A percentile compares a stretch with the other conserved stretches of the same genome.
These are phyloP conservation scores for Netelia inedita DNA, from an alignment of 2,888 invertebrate genomes.

Conservation along the genomic window DNA sequence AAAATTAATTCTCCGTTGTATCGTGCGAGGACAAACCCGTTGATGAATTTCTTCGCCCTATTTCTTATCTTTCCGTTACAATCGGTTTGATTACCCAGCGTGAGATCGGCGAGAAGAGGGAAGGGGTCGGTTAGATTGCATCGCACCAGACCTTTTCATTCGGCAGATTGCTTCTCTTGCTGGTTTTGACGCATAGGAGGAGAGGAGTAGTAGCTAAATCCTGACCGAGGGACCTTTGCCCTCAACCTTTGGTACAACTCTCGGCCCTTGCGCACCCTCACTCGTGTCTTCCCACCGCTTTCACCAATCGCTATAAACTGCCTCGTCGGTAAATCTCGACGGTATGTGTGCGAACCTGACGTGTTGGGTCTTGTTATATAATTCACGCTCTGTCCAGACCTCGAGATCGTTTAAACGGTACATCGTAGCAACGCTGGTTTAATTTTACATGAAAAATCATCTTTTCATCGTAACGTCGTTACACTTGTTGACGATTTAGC, in stretches of 20 bases:
- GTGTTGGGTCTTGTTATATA: too few relatives aligned
- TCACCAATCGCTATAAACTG: constrained; percentile 12
- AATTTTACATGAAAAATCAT: too few relatives aligned
- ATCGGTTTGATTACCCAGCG: constrained; percentile 34
- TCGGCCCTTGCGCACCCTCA: constrained; percentile 4
- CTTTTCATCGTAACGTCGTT: too few relatives aligned
- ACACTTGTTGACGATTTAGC: too few relatives aligned
- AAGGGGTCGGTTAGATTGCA: constrained; percentile 20
- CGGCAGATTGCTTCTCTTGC: constrained; percentile 65
- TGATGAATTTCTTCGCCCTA: neutral
- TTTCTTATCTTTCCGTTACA: constrained; percentile 7
- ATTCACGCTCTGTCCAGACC: too few relatives aligned
- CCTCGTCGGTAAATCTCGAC: constrained; percentile 32
- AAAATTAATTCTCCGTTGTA: neutral
- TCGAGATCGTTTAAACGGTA: too few relatives aligned
- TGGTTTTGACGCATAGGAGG: neutral
- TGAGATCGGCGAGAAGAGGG: neutral
- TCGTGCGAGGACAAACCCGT: neutral
- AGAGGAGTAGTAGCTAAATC: constrained; percentile 13
- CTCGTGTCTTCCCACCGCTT: neutral
- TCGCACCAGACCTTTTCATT: constrained; percentile 69
- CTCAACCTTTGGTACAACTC: neutral
- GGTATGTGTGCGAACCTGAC: neutral
- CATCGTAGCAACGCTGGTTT: too few relatives aligned
- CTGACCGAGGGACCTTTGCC: neutral